phyloP scores from a whole-genome alignment of 1,140 invertebrate species.

The Pantala flavescens region DNA sequence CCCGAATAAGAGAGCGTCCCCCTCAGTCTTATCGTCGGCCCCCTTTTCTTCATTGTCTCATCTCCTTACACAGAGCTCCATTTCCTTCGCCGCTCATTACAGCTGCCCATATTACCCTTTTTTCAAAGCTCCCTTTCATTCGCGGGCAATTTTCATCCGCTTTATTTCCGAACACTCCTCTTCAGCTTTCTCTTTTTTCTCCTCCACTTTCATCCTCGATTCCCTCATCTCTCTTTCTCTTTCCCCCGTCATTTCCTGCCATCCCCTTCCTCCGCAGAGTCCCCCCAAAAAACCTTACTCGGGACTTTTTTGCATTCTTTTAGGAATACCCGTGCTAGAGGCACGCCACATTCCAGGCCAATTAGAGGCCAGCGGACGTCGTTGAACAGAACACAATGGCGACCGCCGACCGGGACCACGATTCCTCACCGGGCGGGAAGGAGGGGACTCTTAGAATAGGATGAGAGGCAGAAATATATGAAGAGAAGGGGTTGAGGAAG shows the following conservation, averaged over 20 bases:
- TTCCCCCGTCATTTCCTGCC: neutral
- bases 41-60: too few relatives aligned
- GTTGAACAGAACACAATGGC: neutral
- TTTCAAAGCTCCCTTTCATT: neutral
- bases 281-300: neutral
- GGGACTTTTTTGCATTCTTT: neutral
- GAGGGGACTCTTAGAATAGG: neutral
- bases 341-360: neutral
- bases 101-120: neutral
- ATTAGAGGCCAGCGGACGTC: constrained; percentile 6
- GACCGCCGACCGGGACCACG: neutral
- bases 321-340: constrained; percentile 4
- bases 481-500: neutral
- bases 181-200: neutral
- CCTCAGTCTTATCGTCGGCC: too few relatives aligned
- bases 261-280: neutral
- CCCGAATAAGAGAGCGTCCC: too few relatives aligned
- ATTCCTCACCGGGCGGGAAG: neutral
- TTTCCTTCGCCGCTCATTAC: too few relatives aligned
- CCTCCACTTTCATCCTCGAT: neutral
- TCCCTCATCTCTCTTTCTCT: neutral
- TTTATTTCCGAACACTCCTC: neutral
- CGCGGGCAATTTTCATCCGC: too few relatives aligned
- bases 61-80: too few relatives aligned
- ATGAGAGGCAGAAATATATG: neutral